Evolutionary conservation across 2,113 vertebrate species (phyloP), one percentile per base, ranked within the genome.

Genomic region (Syngnathus typhle): DNA sequence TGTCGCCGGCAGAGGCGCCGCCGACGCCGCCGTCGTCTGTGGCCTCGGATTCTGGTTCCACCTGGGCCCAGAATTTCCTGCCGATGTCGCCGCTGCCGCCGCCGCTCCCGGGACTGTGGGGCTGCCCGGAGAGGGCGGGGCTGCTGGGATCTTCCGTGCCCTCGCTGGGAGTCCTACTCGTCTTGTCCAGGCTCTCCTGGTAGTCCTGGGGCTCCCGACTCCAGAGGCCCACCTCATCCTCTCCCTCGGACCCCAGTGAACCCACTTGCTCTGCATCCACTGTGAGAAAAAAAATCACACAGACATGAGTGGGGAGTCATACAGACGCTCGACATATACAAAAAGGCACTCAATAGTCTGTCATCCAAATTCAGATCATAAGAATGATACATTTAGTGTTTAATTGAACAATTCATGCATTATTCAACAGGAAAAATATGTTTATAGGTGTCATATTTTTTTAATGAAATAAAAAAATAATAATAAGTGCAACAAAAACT

Each of bases 181-280:
- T 83, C 80, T 90, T 90, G 71, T 89, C 88, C 74, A 85, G 86
- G 77, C 80, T 84, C 79, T 89, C 89, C 75, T 80, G 85, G 72
- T 80, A 77, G 72, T 91, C 90, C 81, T 82, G 88, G 65, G 72
- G 82, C 74, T 91, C 91, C 80, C 88, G 73, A 74, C 84, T 83
- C 90, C 90, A 92, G 39, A 86, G 68, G 8, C 86, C 79, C 55
- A 80, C 86, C 64, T 92, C 90, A 91, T 92, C 90, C 72, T 92
- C 90, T 38, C 88, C 91, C 64, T 91, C 91, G 11, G 91, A 92
- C 46, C 88, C 90, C 78, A 90, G 83, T 6, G 81, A 85, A 67
- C 71, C 85, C 62, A 86, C 82, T 70, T 83, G 81, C 67, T 89
- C 89, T 39, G 82, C 64, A 60, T 85, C 88, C 62, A 88, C 91